Percentiles rank a stretch among this genome's conserved stretches.
Evolutionary conservation across 92 coral and sea anemone genomes (phyloP).

Genomic region (Epizoanthus rinbou): DNA sequence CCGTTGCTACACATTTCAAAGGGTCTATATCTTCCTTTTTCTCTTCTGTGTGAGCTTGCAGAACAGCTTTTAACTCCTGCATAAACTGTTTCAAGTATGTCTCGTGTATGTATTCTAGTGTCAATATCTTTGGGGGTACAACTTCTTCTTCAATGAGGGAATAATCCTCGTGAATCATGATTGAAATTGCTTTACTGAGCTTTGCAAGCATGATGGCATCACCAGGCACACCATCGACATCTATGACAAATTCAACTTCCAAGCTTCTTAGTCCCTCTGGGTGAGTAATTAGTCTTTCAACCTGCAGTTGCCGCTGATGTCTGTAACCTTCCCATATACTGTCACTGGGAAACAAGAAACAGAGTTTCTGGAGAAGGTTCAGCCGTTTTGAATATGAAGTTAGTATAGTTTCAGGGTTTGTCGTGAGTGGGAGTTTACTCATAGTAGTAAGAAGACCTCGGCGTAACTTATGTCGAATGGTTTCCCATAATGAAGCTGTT

Average conservation of each 20-base stretch:
- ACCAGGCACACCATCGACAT: slow-evolving; percentile 51
- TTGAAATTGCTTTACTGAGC: slow-evolving; percentile 70
- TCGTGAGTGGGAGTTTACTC: slow-evolving; percentile 52
- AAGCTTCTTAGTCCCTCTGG: slow-evolving; percentile 55
- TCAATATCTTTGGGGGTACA: slow-evolving; percentile 58
- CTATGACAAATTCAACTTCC: slow-evolving; percentile 50
- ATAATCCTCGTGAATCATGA: slow-evolving; percentile 75
- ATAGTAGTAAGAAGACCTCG: slow-evolving; percentile 64
- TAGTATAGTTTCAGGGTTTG: slow-evolving; percentile 29
- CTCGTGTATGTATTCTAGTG: slow-evolving; percentile 60
- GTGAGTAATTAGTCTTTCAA: slow-evolving; percentile 57
- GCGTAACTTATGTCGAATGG: slow-evolving; percentile 60
- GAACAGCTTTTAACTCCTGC: slow-evolving; percentile 64
- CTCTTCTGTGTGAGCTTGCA: slow-evolving; percentile 61
- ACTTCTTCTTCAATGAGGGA: slow-evolving; percentile 56
- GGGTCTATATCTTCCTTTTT: slow-evolving; percentile 37
- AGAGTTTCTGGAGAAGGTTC: slow-evolving; percentile 61
- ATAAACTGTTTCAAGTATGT: slow-evolving; percentile 66
- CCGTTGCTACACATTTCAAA: slow-evolving; percentile 16
- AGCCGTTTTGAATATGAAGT: slow-evolving; percentile 45
- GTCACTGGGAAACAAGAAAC: slow-evolving; percentile 70
- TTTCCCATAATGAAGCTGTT: slow-evolving; percentile 72
- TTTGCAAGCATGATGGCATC: slow-evolving; percentile 69
- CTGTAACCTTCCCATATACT: slow-evolving; percentile 70
- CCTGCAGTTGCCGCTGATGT: slow-evolving; percentile 62